phyloP scores from a whole-genome alignment of 2,113 vertebrate genomes.

The Limanda limanda region DNA sequence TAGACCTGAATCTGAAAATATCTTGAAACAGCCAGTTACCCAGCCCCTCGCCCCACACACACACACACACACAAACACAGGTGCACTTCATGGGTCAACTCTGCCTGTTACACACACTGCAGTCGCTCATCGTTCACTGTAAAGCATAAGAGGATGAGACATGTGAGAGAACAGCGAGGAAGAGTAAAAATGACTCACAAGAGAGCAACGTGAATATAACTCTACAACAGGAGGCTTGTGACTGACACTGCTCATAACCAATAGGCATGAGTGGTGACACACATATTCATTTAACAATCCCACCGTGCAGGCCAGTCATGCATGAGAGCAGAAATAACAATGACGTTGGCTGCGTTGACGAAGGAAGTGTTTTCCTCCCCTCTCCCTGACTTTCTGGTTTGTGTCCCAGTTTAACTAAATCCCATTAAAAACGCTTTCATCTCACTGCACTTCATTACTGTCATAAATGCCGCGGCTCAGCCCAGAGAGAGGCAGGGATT shows the following conservation, averaged over 20 bases:
- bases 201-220: not conserved
- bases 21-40: conserved; percentile 11
- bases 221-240: not conserved
- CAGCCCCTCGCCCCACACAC: not conserved
- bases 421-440: conserved; percentile 82
- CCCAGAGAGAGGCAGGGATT: conserved; percentile 73
- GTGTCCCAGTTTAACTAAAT: conserved; percentile 80
- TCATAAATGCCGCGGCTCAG: conserved; percentile 74
- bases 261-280: conserved; percentile 19
- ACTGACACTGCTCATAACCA: conserved; percentile 33
- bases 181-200: no score
- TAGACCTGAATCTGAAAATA: conserved; percentile 2
- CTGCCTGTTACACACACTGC: not conserved
- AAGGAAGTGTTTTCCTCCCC: conserved; percentile 52
- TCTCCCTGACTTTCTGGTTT: conserved; percentile 70
- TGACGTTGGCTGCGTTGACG: conserved; percentile 48
- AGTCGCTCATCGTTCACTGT: conserved; percentile 3
- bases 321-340: conserved; percentile 45
- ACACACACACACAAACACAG: not conserved
- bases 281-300: conserved; percentile 22
- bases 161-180: not conserved
- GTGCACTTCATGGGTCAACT: not conserved
- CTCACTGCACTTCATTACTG: conserved; percentile 82
- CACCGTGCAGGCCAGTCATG: conserved; percentile 11
- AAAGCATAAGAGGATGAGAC: not conserved